phyloP scores from a whole-genome alignment of 1,140 invertebrate genomes.

The Berghia stephanieae region DNA sequence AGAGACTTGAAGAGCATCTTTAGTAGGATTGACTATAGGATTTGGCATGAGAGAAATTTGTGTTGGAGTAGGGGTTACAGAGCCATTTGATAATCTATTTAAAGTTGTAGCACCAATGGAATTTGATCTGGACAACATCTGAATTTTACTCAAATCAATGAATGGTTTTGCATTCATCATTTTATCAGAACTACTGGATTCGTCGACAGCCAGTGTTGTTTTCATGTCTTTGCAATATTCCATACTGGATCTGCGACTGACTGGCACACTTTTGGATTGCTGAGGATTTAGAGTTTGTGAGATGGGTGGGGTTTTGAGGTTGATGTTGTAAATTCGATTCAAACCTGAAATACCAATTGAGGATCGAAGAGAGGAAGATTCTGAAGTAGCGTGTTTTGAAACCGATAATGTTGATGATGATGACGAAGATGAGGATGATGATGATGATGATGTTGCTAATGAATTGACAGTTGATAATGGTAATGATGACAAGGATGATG shows the following conservation, averaged over 20 bases:
- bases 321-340: conserved; percentile 12
- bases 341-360: conserved; percentile 29
- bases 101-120: not conserved
- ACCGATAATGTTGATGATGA: not conserved
- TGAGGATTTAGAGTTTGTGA: not conserved
- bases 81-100: not conserved
- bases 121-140: not conserved
- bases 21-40: too few species aligned
- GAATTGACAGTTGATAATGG: not conserved
- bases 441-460: not conserved
- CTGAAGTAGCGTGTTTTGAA: not conserved
- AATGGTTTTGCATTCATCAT: not conserved
- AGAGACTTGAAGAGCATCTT: too few species aligned
- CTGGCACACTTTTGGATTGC: conserved; percentile 12
- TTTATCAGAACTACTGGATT: not conserved
- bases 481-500: too few species aligned
- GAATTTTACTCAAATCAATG: not conserved
- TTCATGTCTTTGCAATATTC: not conserved
- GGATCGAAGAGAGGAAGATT: not conserved
- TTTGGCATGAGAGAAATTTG: too few species aligned
- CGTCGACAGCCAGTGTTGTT: too few species aligned
- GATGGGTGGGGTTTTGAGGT: not conserved
- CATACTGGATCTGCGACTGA: conserved; percentile 11
- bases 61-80: conserved; percentile 11
- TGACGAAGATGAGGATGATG: not conserved